Evolutionary conservation across 2,797 vertebrate species (phyloP).

Genomic region (Myioborus melanocephalus): DNA sequence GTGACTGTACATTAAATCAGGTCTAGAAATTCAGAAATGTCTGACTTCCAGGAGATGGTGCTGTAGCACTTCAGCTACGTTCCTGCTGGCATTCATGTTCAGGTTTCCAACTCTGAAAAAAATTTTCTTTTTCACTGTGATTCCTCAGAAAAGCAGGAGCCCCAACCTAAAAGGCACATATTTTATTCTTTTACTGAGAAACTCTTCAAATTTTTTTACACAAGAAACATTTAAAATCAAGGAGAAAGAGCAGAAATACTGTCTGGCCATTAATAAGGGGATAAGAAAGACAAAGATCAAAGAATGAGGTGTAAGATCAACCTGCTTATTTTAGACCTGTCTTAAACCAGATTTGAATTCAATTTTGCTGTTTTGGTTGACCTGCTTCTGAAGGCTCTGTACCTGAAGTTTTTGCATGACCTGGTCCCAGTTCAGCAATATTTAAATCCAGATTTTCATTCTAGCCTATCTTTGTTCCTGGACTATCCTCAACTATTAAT

Average conservation of each 20-base stretch:
- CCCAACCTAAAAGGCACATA: fast-evolving
- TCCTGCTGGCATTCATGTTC: not conserved
- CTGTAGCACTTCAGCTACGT: constrained; percentile 29
- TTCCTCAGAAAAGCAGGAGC: not conserved
- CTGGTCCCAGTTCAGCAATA: not conserved
- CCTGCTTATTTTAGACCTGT: not conserved
- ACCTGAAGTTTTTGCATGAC: not conserved
- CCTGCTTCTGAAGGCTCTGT: not conserved
- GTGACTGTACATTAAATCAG: not conserved
- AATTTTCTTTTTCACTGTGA: not conserved
- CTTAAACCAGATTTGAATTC: not conserved
- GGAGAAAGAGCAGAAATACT: not conserved
- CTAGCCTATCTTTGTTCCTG: not conserved
- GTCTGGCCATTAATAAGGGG: not conserved
- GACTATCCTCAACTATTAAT: not conserved
- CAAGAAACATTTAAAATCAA: not conserved
- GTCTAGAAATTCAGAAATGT: not conserved
- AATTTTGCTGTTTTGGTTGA: not conserved
- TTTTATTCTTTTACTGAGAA: not conserved
- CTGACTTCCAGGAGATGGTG: constrained; percentile 63
- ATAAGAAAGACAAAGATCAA: not conserved
- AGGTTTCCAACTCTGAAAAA: not conserved
- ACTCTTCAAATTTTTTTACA: not conserved
- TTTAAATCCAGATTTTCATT: not conserved
- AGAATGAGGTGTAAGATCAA: not conserved